Base-by-base conservation (phyloP, 1,140 invertebrate species). In the Meteorus sp. region DNA sequence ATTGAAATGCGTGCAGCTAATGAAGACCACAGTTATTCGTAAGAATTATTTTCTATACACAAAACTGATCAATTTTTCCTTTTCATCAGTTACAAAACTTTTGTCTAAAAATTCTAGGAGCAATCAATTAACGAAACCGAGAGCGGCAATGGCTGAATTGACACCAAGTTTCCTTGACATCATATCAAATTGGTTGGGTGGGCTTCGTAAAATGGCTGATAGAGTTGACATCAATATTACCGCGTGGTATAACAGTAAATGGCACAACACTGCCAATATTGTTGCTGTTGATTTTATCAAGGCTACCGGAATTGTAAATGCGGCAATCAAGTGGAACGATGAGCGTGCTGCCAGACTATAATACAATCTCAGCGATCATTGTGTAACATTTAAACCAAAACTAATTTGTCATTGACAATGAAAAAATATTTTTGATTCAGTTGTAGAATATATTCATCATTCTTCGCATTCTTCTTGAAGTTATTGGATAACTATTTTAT, bases 121-220 rank as follows among this genome's bases (percentile, higher is more conserved):
- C n/a, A n/a, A 59, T 29, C 35, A 23, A 31, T 50, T 44, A 35
- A 31, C 41, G 22, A 60, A 63, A 51, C 53, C 56, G 6, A 4
- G 85, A 66, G 80, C 85, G 7, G 84, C 85, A 23, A 88, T 88
- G 86, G 85, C 85, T 0, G 83, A 89, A 69, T 63, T 88, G 3
- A 89, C 87, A 0, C 85, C 86, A 1, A 78, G 74, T 20, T 67
- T 81, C 0, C 70, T 74, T 57, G 82, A 82, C 51, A 77, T 86
- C 1, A 73, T 86, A 3, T 65, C 77, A 3, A 80, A 87, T 59
- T 68, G 78, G 27, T 69, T 82, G 11, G 82, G 81, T 9, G 81
- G 82, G 4, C 70, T 87, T 4, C 70, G 82, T 7, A 73, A 80
- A 64, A 82, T 85, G 81, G 85, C 86, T 11, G 78, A 84, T 39